Evolutionary conservation across 2,888 invertebrate genomes (phyloP), one percentile per base, ranked within the genome.

Genomic region (Agrochola macilenta): DNA sequence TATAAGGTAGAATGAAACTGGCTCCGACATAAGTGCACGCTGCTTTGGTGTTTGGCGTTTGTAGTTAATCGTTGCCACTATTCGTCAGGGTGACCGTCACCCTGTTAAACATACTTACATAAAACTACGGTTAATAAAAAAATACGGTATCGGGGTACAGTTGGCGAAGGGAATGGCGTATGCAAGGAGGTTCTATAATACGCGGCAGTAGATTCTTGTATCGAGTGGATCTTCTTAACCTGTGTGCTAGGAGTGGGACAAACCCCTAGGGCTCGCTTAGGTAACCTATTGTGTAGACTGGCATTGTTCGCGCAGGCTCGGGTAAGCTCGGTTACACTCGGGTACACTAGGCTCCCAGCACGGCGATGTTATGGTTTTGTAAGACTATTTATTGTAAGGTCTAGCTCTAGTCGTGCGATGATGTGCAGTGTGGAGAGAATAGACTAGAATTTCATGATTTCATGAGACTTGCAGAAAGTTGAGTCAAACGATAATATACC

Each of bases 281-380:
- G 77, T 49, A 72, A n/a, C 43, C 84, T 83, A 76, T 84, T 81
- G 76, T 84, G 78, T 76, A 60, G 61, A 64, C 76, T 58, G 71
- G 54, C 60, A 72, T 76, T 81, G 72, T 81, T 65, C 81, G 49
- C 58, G 39, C 23, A 35, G 58, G 11, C 75, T 69, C 63, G 58
- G 74, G n/a, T 26, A 63, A 46, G 54, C 26, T 75, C 64, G 26
- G 64, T 17, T 17, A 39, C 35, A 46, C 54, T 54, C 76, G 57
- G 17, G 46, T 64, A 26, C 49, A 49, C 58, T 60, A 35, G 46
- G 58, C 46, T 74, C 57, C 52, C 64, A n/a, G 46, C 68, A 43
- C 68, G n/a, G 58, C 43, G 64, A 71, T 60, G 39, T 77, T 57
- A 69, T 64, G 60, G 65, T 69, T n/a, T 78, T 79, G 64, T 73